phyloP scores from a whole-genome alignment of 2,113 vertebrate species.

The Melanerpes aurifrons region DNA sequence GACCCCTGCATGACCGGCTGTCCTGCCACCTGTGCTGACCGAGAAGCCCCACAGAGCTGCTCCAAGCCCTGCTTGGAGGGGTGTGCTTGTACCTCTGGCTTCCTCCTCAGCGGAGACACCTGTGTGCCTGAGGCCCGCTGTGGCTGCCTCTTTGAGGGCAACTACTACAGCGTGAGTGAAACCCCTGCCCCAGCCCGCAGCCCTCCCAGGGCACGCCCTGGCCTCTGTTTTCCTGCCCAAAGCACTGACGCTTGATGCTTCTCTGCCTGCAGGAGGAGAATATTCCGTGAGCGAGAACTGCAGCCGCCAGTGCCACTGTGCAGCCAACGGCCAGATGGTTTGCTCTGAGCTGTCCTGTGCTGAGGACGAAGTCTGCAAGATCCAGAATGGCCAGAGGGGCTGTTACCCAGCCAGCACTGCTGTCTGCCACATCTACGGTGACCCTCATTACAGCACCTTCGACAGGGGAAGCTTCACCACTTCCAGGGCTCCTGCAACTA shows the following conservation, averaged over 20 bases:
- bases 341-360: constrained; percentile 74
- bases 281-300: constrained; percentile 73
- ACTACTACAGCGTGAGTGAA: constrained; percentile 50
- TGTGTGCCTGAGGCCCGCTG: constrained; percentile 67
- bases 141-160: constrained; percentile 68
- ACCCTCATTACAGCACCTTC: constrained; percentile 89
- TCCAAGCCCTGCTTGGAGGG: constrained; percentile 72
- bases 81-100: constrained; percentile 71
- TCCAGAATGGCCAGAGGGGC: constrained; percentile 71
- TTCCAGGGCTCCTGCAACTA: constrained; percentile 89
- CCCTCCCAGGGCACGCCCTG: neutral
- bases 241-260: constrained; percentile 40
- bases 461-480: constrained; percentile 81
- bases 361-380: constrained; percentile 77
- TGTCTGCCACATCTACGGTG: constrained; percentile 85
- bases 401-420: constrained; percentile 75
- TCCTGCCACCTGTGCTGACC: constrained; percentile 40
- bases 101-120: constrained; percentile 64
- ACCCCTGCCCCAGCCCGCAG: neutral
- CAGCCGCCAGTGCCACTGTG: constrained; percentile 75
- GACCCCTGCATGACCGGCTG: constrained; percentile 58
- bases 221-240: neutral
- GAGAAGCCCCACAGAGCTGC: constrained; percentile 34
- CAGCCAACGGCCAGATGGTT: constrained; percentile 54
- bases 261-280: constrained; percentile 72